A percentile compares a stretch with the other conserved stretches of the same genome.
These are phyloP conservation scores for Hofmannophila pseudospretella DNA, from an alignment of 2,888 invertebrate species.

Conservation along the genomic window DNA sequence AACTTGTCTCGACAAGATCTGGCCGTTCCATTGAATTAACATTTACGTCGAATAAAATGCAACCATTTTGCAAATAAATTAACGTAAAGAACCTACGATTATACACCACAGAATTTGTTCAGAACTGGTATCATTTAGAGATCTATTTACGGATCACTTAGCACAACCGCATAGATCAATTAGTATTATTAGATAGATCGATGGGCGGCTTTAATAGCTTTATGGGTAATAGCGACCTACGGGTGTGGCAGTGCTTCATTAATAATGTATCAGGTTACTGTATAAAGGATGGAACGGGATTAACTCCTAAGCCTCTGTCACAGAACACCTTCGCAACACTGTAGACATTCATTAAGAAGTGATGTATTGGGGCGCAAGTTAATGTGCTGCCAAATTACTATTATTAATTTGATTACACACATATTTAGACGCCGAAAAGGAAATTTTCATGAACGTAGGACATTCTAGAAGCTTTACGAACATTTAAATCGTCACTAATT, in stretches of 20 bases:
- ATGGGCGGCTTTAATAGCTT: constrained; percentile 21
- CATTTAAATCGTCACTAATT: too few species aligned
- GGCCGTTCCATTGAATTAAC: constrained; percentile 40
- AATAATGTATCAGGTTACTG: constrained; percentile 34
- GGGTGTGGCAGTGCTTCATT: constrained; percentile 26
- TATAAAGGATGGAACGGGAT: constrained; percentile 18
- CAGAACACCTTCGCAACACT: constrained; percentile 18
- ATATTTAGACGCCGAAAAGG: too few species aligned
- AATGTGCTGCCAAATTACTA: too few species aligned
- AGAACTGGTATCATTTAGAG: constrained; percentile 18
- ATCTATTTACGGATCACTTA: constrained; percentile 22
- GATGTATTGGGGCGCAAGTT: neutral
- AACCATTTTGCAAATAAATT: constrained; percentile 35
- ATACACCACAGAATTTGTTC: constrained; percentile 24
- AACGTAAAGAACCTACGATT: constrained; percentile 23
- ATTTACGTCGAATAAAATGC: constrained; percentile 38
- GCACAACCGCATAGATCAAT: constrained; percentile 18
- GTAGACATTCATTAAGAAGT: constrained; percentile 10
- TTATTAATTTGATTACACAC: too few species aligned
- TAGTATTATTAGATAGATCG: constrained; percentile 27
- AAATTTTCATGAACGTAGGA: too few species aligned
- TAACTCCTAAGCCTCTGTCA: constrained; percentile 18
- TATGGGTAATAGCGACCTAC: constrained; percentile 18
- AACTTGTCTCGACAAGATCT: constrained; percentile 38
- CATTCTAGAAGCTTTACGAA: too few species aligned